These are phyloP conservation scores for Myotis planiceps DNA, from an alignment of 2,797 vertebrate genomes.

Conservation along the genomic window DNA sequence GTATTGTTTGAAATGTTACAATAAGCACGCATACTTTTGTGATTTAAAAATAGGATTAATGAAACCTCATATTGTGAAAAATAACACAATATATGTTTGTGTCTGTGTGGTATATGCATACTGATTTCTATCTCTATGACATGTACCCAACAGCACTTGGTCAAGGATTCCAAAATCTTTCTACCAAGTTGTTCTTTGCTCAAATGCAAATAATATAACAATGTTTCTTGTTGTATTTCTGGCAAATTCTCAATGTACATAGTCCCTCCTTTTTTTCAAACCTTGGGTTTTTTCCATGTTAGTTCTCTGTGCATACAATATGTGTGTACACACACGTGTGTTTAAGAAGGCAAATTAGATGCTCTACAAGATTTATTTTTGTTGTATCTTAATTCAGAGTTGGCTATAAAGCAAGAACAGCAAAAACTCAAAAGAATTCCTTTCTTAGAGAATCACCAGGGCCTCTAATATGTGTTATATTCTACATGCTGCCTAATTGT, in stretches of 20 bases:
- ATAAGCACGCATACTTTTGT: neutral
- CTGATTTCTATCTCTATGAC: neutral
- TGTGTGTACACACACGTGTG: neutral
- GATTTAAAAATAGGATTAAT: neutral
- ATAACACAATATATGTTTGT: neutral
- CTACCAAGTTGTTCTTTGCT: neutral
- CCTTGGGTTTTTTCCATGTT: neutral
- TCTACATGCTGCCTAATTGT: neutral
- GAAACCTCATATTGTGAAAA: neutral
- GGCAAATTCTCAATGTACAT: neutral
- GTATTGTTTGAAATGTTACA: neutral
- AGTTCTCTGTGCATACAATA: neutral
- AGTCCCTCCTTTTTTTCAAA: neutral
- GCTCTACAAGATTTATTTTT: neutral
- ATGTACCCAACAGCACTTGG: neutral
- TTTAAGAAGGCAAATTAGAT: neutral
- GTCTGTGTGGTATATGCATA: neutral
- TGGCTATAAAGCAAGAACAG: neutral
- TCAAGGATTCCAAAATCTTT: neutral
- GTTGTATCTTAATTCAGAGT: neutral
- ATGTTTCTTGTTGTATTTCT: neutral
- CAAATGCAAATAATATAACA: neutral
- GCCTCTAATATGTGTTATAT: neutral
- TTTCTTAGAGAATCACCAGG: neutral
- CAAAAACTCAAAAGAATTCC: neutral